Evolutionary conservation across 2,888 invertebrate genomes (phyloP), one percentile per base, ranked within the genome.

Genomic region (Aleiodes testaceus): DNA sequence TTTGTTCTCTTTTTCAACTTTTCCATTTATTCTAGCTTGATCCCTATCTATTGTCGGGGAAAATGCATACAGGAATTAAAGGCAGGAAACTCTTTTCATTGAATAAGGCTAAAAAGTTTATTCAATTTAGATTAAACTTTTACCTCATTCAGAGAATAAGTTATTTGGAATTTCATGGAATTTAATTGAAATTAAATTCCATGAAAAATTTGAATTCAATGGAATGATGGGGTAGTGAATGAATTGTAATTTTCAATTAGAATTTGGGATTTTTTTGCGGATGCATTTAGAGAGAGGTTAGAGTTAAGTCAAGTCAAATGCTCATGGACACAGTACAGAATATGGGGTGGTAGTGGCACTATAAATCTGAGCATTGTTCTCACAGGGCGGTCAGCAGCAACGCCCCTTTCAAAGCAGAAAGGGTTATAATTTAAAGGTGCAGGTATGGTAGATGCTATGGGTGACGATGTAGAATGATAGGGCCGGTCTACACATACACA

Each of bases 291-390:
- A n/a, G n/a, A n/a, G n/a, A n/a, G n/a, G n/a, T n/a, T n/a, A n/a
- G n/a, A n/a, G n/a, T n/a, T n/a, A n/a, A n/a, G n/a, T n/a, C n/a
- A n/a, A n/a, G n/a, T 26, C 26, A 26, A 47, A 47, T 30, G 30
- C 64, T 30, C 49, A 67, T 59, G 30, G 67, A 67, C 45, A 55
- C 45, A 61, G 61, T 50, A 47, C 55, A 64, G 71, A 70, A 73
- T 72, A 63, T 65, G 59, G 67, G 74, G 63, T 72, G 70, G 26
- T 72, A 69, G 26, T 69, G 72, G 72, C 14, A 36, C 69, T 75
- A 78, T 75, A 76, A 75, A 77, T 75, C 77, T 72, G 70, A 18
- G 63, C 73, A 75, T 78, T 77, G 76, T 77, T 75, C 74, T 72
- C 66, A 26, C 30, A 30, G 66, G 68, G 68, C 70, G 78, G 77